Evolutionary conservation across 2,888 invertebrate species (phyloP).

Genomic region (Phyllotreta striolata): DNA sequence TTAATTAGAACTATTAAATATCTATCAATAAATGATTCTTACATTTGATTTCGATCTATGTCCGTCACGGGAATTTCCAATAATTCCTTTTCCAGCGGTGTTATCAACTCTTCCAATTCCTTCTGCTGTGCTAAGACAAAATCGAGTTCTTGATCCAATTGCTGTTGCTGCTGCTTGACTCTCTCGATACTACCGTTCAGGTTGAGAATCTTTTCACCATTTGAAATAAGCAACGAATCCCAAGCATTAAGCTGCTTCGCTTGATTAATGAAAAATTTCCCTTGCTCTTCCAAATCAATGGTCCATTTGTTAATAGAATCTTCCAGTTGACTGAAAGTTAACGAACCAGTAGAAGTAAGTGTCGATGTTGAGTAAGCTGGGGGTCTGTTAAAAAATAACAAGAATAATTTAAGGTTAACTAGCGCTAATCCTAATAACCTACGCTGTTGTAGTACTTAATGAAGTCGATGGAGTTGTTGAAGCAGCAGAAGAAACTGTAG

Average conservation of each 20-base stretch:
- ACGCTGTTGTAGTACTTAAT: constrained; percentile 23
- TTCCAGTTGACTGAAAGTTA: constrained; percentile 87
- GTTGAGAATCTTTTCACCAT: constrained; percentile 91
- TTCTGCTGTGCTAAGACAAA: constrained; percentile 92
- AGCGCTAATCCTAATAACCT: constrained; percentile 9
- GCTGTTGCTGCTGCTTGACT: constrained; percentile 88
- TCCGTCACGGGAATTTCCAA: constrained; percentile 76
- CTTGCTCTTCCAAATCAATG: constrained; percentile 89
- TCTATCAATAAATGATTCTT: constrained; percentile 51
- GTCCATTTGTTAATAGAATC: constrained; percentile 96
- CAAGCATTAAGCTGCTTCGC: constrained; percentile 96
- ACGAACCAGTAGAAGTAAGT: constrained; percentile 60
- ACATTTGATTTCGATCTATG: constrained; percentile 90
- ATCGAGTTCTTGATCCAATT: constrained; percentile 91
- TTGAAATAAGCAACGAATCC: constrained; percentile 89
- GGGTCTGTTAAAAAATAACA: constrained; percentile 35
- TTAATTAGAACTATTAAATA: too few relatives aligned
- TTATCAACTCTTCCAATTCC: constrained; percentile 87
- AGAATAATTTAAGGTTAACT: constrained; percentile 15
- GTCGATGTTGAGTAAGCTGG: constrained; percentile 46
- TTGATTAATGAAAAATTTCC: constrained; percentile 90
- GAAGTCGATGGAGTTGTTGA: constrained; percentile 7
- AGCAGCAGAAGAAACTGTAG: constrained; percentile 16
- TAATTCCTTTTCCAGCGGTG: constrained; percentile 85
- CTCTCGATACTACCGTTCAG: constrained; percentile 87